Percentiles rank a stretch among this genome's conserved stretches.
phyloP scores from a whole-genome alignment of 2,888 invertebrate genomes.

The Dascillus cervinus region DNA sequence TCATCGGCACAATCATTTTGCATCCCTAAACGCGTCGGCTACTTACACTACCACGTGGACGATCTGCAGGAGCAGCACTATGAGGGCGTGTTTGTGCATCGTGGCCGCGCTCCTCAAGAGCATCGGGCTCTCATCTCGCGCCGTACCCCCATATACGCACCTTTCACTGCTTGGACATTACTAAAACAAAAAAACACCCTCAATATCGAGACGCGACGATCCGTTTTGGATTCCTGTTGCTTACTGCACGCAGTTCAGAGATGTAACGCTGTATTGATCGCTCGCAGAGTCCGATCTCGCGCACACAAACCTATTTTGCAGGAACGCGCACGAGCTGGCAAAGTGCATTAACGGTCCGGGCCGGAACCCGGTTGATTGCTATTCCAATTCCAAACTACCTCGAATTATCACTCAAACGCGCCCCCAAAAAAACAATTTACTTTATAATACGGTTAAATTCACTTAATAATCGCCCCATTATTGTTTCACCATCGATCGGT shows the following conservation, averaged over 20 bases:
- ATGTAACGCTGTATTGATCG: conserved; percentile 26
- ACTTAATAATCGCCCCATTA: background rate
- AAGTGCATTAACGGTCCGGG: conserved; percentile 15
- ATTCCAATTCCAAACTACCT: conserved; percentile 2
- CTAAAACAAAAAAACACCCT: too few relatives aligned
- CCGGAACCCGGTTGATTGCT: too few relatives aligned
- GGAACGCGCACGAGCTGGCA: conserved; percentile 14
- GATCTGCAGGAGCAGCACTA: conserved; percentile 40
- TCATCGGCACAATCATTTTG: background rate
- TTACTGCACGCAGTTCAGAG: too few relatives aligned
- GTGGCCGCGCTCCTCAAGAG: conserved; percentile 10
- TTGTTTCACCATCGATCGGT: background rate
- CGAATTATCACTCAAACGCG: too few relatives aligned
- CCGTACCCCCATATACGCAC: conserved; percentile 5
- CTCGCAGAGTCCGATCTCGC: conserved; percentile 16
- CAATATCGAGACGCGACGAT: too few relatives aligned
- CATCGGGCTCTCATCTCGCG: conserved; percentile 2
- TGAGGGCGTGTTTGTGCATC: conserved; percentile 31
- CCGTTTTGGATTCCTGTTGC: too few relatives aligned
- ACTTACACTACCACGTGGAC: conserved; percentile 48
- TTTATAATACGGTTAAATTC: too few relatives aligned
- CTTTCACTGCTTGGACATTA: conserved; percentile 4
- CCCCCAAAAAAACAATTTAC: too few relatives aligned
- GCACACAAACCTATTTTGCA: conserved; percentile 18
- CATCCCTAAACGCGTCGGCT: conserved; percentile 8